Percentiles rank a stretch among this genome's conserved stretches.
Conservation (phyloP, 2,113 vertebrate genomes). For the Istiophorus platypterus region DNA sequence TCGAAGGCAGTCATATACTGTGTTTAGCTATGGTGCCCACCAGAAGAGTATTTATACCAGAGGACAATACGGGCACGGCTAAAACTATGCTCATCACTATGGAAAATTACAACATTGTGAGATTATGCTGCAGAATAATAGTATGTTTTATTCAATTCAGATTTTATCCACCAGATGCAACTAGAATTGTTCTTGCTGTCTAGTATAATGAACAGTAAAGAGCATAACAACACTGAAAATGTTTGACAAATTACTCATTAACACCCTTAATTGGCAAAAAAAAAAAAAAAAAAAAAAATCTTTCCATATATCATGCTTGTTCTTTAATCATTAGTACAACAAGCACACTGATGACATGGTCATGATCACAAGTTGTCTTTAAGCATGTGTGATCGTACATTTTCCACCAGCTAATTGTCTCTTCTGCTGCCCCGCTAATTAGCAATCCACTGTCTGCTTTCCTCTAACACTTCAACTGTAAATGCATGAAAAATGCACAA, state of each 20-base stretch:
- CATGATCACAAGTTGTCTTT: conserved; percentile 23
- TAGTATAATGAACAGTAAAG: not conserved
- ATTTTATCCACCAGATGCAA: not conserved
- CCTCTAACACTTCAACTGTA: not conserved
- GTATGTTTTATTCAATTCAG: not conserved
- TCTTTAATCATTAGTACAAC: conserved; percentile 4
- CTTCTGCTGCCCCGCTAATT: conserved; percentile 39
- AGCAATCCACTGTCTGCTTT: conserved; percentile 4
- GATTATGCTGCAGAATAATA: conserved; percentile 17
- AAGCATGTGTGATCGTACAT: conserved; percentile 1
- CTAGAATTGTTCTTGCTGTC: not conserved
- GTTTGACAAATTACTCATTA: not conserved
- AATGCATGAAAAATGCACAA: conserved; percentile 28
- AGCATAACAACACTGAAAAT: not conserved
- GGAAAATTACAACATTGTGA: conserved; percentile 22
- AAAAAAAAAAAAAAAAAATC: too few species aligned
- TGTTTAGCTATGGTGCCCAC: conserved; percentile 60
- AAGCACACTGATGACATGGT: not conserved
- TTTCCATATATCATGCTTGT: not conserved
- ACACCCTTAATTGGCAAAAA: not conserved
- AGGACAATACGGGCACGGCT: not conserved
- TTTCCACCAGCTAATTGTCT: conserved; percentile 27
- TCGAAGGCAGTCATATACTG: conserved; percentile 55
- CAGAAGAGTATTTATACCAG: conserved; percentile 51
- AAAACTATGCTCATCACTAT: conserved; percentile 14